Percentiles rank a stretch among this genome's conserved stretches.
phyloP scores from a whole-genome alignment of 2,113 vertebrate species.

The Steatornis caripensis region DNA sequence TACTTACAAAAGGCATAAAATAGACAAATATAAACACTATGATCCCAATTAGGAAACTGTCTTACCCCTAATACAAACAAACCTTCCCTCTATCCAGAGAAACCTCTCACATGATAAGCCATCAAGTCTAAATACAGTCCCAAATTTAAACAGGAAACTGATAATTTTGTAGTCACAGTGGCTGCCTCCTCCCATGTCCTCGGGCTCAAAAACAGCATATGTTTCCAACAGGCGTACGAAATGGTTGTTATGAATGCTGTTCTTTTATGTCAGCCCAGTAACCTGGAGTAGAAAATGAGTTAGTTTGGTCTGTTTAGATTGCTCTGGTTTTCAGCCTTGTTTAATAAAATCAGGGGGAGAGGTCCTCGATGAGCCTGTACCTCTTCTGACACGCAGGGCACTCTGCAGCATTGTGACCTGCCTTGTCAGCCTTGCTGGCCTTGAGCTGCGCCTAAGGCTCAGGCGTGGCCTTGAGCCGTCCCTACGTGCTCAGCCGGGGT shows the following conservation, averaged over 20 bases:
- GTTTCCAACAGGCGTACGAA: neutral
- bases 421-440: neutral
- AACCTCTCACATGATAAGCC: neutral
- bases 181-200: conserved; percentile 1
- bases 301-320: neutral
- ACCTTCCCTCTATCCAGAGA: neutral
- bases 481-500: neutral
- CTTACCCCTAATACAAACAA: neutral
- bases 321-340: neutral
- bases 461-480: neutral
- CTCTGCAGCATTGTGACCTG: neutral
- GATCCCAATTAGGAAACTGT: neutral
- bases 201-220: neutral
- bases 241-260: neutral
- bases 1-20: neutral
- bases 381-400: neutral
- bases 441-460: neutral
- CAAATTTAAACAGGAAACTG: conserved; percentile 44
- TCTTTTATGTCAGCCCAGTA: neutral
- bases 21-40: neutral
- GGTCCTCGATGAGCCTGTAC: neutral
- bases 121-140: neutral
- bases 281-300: neutral
- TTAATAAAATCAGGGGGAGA: neutral
- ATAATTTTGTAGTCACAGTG: neutral